These are phyloP conservation scores for Alosa alosa DNA, from an alignment of 2,113 vertebrate genomes.

Conservation along the genomic window DNA sequence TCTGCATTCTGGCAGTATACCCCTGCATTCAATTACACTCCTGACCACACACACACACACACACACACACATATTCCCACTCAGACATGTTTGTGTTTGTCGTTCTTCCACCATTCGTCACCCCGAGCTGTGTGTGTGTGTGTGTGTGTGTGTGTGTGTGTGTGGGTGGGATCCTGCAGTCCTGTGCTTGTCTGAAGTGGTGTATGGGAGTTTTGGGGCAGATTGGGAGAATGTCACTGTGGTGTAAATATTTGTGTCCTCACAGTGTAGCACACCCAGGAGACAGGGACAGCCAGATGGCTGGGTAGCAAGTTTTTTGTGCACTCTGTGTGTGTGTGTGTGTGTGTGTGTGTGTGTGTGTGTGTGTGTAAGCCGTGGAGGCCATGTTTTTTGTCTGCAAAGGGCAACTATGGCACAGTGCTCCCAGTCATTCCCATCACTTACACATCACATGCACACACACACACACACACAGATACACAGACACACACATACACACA, in stretches of 20 bases:
- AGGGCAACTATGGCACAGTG: background rate
- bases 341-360: background rate
- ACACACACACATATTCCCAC: background rate
- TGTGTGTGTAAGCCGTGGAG: background rate
- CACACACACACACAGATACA: conserved; percentile 10
- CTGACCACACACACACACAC: background rate
- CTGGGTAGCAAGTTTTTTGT: conserved; percentile 1
- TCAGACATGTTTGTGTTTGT: background rate
- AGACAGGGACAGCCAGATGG: conserved; percentile 8
- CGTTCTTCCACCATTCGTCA: background rate
- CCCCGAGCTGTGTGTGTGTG: background rate
- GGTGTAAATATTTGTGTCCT: conserved; percentile 13
- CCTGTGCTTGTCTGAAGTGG: background rate
- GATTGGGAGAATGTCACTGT: conserved; percentile 7
- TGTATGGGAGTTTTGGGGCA: background rate
- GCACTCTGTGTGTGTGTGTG: conserved; percentile 1
- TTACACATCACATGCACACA: background rate
- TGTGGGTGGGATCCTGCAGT: background rate
- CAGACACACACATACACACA: background rate
- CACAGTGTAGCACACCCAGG: background rate
- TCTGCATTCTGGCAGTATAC: background rate
- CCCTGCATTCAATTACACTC: background rate
- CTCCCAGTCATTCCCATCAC: background rate
- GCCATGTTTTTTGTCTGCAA: background rate
- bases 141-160: background rate